Base-by-base conservation (phyloP, 2,797 vertebrate genomes). In the Phoebastria nigripes region DNA sequence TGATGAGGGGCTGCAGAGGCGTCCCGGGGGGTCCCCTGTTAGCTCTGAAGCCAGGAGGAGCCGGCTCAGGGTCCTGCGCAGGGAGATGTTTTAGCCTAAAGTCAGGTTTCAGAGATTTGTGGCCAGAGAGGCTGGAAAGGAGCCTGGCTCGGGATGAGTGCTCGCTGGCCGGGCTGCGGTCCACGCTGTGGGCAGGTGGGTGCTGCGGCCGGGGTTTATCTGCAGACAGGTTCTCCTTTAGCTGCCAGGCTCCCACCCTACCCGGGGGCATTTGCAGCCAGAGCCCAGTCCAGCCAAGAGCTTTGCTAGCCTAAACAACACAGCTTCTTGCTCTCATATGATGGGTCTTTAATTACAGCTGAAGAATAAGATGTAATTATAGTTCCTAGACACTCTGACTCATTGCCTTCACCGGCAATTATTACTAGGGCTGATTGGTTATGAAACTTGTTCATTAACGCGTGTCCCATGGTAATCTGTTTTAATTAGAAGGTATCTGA, bases 361-460 rank as follows among this genome's bases (percentile, higher is more conserved):
- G 49, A 44, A 94, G 22, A 89, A 19, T 39, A 72, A 91, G 90
- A 47, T 33, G 73, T 88, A 87, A 86, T 91, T 80, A 69, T 78
- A 21, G 6, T 58, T 92, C 91, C 90, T 83, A 94, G 94, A 92
- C 74, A 44, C 90, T 73, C 90, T 95, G 94, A 95, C 81, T 96
- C 95, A 95, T 72, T 31, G 4, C 42, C 80, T 56, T 87, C 83
- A 73, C 66, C 84, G 35, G 92, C 87, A 91, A 91, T 95, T 96
- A 88, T 80, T 87, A 92, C 62, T 62, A 83, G 82, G 78, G 72
- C 85, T 96, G 90, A 91, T 83, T 65, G 74, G 87, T 97, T 94
- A 96, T 92, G 96, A 94, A 97, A 95, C 92, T 85, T n/a, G 76
- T 47, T 94, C 79, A 87, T 95, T 95, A 96, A 56, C 3, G 61